Evolutionary conservation across 2,797 vertebrate species (phyloP).

Genomic region (Staurois parvus): DNA sequence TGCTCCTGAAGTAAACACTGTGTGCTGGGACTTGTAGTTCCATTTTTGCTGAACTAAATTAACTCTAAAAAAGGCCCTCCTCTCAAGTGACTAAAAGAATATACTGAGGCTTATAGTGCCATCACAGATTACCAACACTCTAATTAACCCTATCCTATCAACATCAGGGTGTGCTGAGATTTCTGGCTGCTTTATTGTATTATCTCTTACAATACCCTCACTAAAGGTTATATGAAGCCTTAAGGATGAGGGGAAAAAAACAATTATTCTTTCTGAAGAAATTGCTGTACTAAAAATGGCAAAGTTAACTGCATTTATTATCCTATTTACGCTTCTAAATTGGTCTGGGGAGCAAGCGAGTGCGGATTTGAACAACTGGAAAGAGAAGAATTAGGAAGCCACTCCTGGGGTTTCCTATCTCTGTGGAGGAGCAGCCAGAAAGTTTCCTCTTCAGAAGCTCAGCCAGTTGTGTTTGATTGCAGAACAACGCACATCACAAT

Average conservation of each 20-base stretch:
- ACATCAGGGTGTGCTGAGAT: no score
- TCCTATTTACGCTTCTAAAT: conserved; percentile 61
- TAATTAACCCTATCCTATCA: no score
- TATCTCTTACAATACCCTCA: conserved; percentile 9
- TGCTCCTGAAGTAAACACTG: no score
- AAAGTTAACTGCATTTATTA: conserved; percentile 59
- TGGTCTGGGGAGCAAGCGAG: conserved; percentile 57
- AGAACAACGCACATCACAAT: conserved; percentile 36
- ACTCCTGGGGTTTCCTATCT: conserved; percentile 61
- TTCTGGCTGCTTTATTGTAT: no score
- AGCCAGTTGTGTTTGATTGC: conserved; percentile 57
- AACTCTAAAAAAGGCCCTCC: no score
- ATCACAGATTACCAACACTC: background rate
- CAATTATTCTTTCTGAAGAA: conserved; percentile 19
- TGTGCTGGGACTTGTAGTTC: no score
- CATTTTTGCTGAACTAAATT: no score
- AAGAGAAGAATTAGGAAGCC: conserved; percentile 54
- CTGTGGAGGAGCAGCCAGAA: conserved; percentile 28
- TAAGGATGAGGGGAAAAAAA: conserved; percentile 16
- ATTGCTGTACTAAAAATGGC: conserved; percentile 33
- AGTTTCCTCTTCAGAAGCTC: conserved; percentile 58
- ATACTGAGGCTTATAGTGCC: background rate
- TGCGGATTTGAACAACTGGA: conserved; percentile 58
- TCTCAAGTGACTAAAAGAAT: background rate
- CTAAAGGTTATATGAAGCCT: conserved; percentile 15